phyloP scores from a whole-genome alignment of 2,888 invertebrate genomes.

The Drosophila merina region DNA sequence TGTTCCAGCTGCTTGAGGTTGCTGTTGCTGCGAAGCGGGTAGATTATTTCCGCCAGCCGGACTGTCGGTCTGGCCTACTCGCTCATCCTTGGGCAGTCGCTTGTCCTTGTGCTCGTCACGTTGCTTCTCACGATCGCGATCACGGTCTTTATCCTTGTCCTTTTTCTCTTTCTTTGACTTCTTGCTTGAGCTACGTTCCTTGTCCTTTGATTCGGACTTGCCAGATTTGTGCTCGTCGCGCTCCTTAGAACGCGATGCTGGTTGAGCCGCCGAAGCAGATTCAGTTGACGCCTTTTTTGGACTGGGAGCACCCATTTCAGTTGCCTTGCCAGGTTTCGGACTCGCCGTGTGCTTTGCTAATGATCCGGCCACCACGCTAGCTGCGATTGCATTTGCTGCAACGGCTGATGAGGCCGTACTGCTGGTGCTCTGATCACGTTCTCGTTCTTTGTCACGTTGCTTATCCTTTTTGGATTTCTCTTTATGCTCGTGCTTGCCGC shows the following conservation, averaged over 20 bases:
- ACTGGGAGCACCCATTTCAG: conserved; percentile 58
- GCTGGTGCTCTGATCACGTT: conserved; percentile 80
- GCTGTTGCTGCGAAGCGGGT: background rate
- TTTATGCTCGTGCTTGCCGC: conserved; percentile 83
- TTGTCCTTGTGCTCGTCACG: conserved; percentile 80
- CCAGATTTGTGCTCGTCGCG: conserved; percentile 64
- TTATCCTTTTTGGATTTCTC: conserved; percentile 85
- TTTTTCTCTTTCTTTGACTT: conserved; percentile 86
- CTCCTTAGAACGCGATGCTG: conserved; percentile 67
- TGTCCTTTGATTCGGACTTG: conserved; percentile 67
- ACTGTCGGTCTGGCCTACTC: conserved; percentile 42
- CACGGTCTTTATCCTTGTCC: conserved; percentile 87
- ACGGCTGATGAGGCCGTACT: conserved; percentile 13
- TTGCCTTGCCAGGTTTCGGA: conserved; percentile 55
- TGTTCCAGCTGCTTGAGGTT: background rate
- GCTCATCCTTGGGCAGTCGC: conserved; percentile 63
- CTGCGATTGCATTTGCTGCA: conserved; percentile 19
- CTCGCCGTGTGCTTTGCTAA: conserved; percentile 65
- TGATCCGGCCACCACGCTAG: conserved; percentile 24
- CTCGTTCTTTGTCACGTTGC: conserved; percentile 85
- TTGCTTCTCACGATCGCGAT: conserved; percentile 85
- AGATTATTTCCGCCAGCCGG: conserved; percentile 34
- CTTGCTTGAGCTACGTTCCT: conserved; percentile 81
- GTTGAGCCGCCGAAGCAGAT: conserved; percentile 37
- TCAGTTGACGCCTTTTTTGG: conserved; percentile 58